Conservation (phyloP, 1,140 invertebrate species). For the Polypedilum pembai region DNA sequence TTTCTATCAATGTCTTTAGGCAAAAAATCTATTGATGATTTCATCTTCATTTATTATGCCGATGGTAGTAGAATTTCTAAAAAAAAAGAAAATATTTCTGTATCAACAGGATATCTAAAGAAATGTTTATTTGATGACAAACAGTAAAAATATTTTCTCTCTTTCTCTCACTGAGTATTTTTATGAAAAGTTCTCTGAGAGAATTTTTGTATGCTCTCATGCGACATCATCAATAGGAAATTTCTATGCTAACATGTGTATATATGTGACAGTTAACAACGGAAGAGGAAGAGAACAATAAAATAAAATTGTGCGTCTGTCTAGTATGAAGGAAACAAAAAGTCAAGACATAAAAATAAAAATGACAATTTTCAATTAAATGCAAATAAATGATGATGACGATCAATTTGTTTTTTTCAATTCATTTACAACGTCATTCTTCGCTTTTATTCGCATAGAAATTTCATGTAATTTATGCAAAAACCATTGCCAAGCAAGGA, state of each 20-base stretch:
- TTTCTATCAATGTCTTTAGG: not conserved
- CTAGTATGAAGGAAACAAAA: too few species aligned
- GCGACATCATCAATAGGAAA: too few species aligned
- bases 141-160: not conserved
- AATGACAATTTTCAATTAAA: slow-evolving; percentile 19
- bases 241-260: too few species aligned
- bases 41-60: slow-evolving; percentile 13
- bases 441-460: not conserved
- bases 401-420: not conserved
- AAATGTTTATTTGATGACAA: slow-evolving; percentile 2
- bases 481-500: not conserved
- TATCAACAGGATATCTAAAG: not conserved
- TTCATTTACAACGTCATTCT: not conserved
- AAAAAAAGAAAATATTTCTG: not conserved
- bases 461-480: not conserved
- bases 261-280: too few species aligned
- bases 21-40: not conserved
- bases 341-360: not conserved
- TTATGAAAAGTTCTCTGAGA: not conserved
- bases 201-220: too few species aligned
- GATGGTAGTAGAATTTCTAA: not conserved
- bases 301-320: too few species aligned
- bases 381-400: not conserved
- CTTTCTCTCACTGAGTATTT: not conserved
- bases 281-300: too few species aligned